Conservation (phyloP, 1,140 invertebrate genomes). For the Paraescarpia echinospica region DNA sequence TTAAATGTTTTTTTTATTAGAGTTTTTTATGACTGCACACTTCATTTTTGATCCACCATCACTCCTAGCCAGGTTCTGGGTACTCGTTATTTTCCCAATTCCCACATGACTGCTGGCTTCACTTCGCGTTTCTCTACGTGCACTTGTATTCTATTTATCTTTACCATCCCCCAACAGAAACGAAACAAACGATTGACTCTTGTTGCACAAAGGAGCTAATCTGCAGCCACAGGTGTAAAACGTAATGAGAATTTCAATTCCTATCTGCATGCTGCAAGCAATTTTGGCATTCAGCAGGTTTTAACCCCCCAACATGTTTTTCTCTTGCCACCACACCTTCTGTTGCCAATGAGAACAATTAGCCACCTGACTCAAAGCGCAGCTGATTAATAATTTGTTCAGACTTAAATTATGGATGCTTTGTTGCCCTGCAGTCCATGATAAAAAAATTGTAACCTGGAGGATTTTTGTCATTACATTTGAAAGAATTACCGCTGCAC, state of each 20-base stretch:
- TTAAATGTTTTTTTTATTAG: no score
- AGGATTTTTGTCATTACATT: not conserved
- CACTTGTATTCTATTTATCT: not conserved
- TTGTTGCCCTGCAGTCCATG: not conserved
- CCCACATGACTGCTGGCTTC: not conserved
- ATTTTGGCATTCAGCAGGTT: not conserved
- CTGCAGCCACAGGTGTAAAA: not conserved
- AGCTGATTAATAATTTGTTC: not conserved
- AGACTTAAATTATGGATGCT: not conserved
- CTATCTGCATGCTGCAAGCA: not conserved
- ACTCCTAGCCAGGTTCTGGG: no score
- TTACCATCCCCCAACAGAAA: not conserved
- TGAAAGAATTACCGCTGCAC: not conserved
- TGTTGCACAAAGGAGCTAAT: not conserved
- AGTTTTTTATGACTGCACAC: no score
- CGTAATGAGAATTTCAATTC: not conserved
- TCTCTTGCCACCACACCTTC: not conserved
- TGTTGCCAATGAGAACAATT: not conserved
- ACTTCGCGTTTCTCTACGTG: not conserved
- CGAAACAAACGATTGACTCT: not conserved
- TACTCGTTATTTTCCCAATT: not conserved
- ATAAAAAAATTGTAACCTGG: not conserved
- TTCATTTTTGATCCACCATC: no score
- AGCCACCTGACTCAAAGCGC: not conserved
- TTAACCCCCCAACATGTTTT: not conserved